Base-by-base conservation (phyloP, 1,140 invertebrate genomes). In the Neomicropteryx cornuta region DNA sequence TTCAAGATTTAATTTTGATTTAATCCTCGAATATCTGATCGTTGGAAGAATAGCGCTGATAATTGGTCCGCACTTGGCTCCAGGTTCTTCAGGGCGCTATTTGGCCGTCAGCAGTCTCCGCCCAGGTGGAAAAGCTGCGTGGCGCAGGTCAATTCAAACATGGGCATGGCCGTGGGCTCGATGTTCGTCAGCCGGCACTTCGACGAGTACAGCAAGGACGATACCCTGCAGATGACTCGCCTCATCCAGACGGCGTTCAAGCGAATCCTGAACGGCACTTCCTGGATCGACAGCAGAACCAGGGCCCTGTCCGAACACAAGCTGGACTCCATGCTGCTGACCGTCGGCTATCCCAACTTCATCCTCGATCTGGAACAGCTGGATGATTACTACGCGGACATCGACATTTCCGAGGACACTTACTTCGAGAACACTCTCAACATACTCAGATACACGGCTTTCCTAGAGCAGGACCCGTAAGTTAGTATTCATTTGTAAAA, bases 381-480 rank as follows among this genome's bases (percentile, higher is more conserved):
- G 11, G 77, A 86, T 42, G 70, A 80, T 29, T 72, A 80, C 51
- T 87, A 88, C 51, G 70, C 78, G 49, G 75, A 81, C 54, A 78
- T 93, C 43, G 72, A 72, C 23, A 78, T 91, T 41, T 62, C 81
- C 39, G 68, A 76, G 2, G 76, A 87, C 19, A 78, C 75, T 44
- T 93, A 92, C 59, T 94, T 94, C 58, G 84, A 92, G 54, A 94
- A 94, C 55, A 87, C 86, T 10, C 56, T 94, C 8, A 82, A 81
- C 42, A 82, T 87, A 45, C 60, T 92, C n/a, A 68, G 75, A 35
- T 79, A 85, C 57, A 68, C 83, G 28, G 80, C 83, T 0, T 70
- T 71, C 49, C 72, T 75, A 51, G 64, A 66, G 38, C 62, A 68
- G 36, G 56, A 58, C 10, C 52, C 60, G 59, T 66, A 39, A 53